These are phyloP conservation scores for Cryptus armator DNA, from an alignment of 2,888 invertebrate species.

Conservation along the genomic window DNA sequence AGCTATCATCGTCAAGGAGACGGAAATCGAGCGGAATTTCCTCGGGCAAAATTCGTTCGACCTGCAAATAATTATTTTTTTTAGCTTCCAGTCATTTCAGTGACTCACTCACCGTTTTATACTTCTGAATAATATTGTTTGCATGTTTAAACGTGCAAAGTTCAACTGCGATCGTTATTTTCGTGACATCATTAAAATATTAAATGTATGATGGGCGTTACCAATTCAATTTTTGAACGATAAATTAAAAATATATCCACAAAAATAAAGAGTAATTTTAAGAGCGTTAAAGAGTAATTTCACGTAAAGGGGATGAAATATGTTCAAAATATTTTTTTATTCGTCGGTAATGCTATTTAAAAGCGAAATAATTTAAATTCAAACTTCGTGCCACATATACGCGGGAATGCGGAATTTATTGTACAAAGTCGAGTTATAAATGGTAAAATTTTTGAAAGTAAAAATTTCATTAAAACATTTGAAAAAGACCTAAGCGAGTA, in stretches of 20 bases:
- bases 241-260: too few relatives aligned
- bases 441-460: neutral
- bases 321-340: too few relatives aligned
- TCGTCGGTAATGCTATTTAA: too few relatives aligned
- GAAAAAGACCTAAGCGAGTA: constrained; percentile 9
- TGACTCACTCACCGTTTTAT: neutral
- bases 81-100: neutral
- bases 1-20: constrained; percentile 37
- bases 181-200: too few relatives aligned
- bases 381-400: neutral
- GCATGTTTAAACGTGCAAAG: too few relatives aligned
- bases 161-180: too few relatives aligned
- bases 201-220: too few relatives aligned
- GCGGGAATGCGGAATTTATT: neutral
- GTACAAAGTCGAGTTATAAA: neutral
- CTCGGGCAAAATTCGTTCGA: constrained; percentile 31
- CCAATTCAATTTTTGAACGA: too few relatives aligned
- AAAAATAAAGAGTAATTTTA: too few relatives aligned
- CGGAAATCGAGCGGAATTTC: constrained; percentile 16
- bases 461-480: constrained; percentile 6
- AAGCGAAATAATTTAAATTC: too few relatives aligned
- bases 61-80: neutral
- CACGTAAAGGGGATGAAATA: too few relatives aligned
- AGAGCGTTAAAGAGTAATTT: too few relatives aligned
- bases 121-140: neutral